Base-by-base conservation (phyloP, 2,113 vertebrate species). In the Collichthys lucidus region DNA sequence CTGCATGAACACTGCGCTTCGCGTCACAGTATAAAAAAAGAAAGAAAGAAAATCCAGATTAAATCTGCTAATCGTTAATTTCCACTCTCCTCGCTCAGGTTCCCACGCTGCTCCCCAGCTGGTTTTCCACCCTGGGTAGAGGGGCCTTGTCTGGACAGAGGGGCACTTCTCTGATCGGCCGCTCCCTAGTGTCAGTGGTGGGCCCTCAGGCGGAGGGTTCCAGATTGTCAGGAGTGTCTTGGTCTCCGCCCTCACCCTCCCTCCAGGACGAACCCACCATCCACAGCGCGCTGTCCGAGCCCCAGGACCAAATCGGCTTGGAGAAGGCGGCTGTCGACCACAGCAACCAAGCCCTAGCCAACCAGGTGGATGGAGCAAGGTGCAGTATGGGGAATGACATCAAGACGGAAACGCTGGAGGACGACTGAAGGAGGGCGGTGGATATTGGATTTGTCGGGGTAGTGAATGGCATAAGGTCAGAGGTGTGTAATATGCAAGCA, bases 401-500 rank as follows among this genome's bases (percentile, higher is more conserved):
- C 96, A 99, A 99, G 96, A 97, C 96, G 91, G 98, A 99, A 94
- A 96, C 95, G 92, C 95, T 97, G 83, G 98, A 99, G 46, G 97
- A 98, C 29, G 97, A 98, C 96, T 99, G 96, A 98, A 77, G 57
- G 12, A 40, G 40, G 59, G 64, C 0, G 42, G 70, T 40, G 19
- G 57, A 68, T 24, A 7, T 53, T 17, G 53, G 42, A 82, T 67
- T 50, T 53, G 31, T 86, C 47, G 14, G 47, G 62, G 66, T 35
- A 16, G 72, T 84, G 60, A 82, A 77, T 56, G 73, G 24, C 79
- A 84, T 77, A 85, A 84, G 74, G 62, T 63, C 72, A 69, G 68
- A 84, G 64, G 88, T 92, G 87, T 85, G 88, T 86, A 72, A 88
- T 92, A 92, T 92, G 88, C 90, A 92, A 92, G 81, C 85, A 89